Percentiles rank a stretch among this genome's conserved stretches.
phyloP scores from a whole-genome alignment of 2,888 invertebrate genomes.

The Rhynchonema sp. region DNA sequence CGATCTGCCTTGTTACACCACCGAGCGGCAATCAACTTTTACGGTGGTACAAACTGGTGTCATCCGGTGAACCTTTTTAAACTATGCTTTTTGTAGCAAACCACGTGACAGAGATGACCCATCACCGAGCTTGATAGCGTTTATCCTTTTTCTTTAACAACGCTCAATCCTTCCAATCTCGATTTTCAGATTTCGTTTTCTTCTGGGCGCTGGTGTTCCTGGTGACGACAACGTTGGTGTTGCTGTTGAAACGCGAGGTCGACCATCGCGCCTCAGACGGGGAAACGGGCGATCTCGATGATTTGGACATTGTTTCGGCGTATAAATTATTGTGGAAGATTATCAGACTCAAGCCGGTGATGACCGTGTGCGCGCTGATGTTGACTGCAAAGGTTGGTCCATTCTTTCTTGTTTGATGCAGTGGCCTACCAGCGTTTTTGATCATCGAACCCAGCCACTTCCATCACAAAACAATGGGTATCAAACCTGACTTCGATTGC shows the following conservation, averaged over 20 bases:
- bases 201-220: slow-evolving; percentile 89
- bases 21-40: no score
- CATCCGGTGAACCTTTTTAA: no score
- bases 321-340: slow-evolving; percentile 65
- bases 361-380: slow-evolving; percentile 53
- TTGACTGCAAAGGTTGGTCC: slow-evolving; percentile 81
- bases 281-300: slow-evolving; percentile 24
- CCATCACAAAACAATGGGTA: no score
- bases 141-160: no score
- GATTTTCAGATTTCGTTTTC: slow-evolving; percentile 71
- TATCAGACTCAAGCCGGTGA: slow-evolving; percentile 58
- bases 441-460: no score
- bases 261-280: slow-evolving; percentile 28
- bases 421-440: background rate
- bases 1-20: no score
- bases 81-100: no score
- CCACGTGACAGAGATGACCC: no score
- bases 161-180: no score
- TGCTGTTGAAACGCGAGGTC: slow-evolving; percentile 62
- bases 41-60: no score
- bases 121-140: no score
- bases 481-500: no score
- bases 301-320: slow-evolving; percentile 45
- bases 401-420: background rate
- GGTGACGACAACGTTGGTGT: slow-evolving; percentile 65